Conservation (phyloP, 2,113 vertebrate genomes). For the Lampris megalopsis region DNA sequence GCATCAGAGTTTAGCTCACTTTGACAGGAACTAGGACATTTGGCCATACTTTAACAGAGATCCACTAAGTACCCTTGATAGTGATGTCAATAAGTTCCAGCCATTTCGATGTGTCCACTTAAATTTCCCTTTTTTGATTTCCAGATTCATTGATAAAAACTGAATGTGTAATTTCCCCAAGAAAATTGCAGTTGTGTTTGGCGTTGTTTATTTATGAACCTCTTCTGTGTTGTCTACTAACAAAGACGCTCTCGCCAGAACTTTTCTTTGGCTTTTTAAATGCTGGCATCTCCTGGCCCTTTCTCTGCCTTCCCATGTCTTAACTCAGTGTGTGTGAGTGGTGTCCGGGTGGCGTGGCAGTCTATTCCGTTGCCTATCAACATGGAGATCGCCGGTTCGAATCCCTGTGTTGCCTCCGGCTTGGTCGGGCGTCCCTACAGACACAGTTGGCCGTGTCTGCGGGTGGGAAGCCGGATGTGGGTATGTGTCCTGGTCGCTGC, state of each 20-base stretch:
- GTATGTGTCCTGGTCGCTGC: no score
- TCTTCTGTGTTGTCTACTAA: constrained; percentile 28
- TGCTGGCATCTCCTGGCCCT: constrained; percentile 26
- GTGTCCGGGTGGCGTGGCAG: no score
- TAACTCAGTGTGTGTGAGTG: constrained; percentile 27
- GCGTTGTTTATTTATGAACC: not conserved
- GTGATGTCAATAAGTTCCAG: not conserved
- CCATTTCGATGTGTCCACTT: not conserved
- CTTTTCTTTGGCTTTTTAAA: constrained; percentile 29
- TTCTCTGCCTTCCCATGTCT: constrained; percentile 33
- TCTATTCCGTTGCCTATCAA: no score
- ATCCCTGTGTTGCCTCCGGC: no score
- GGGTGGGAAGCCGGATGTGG: no score
- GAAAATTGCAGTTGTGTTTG: constrained; percentile 14
- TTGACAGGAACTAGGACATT: not conserved
- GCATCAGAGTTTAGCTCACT: constrained; percentile 16
- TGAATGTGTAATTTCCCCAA: constrained; percentile 7
- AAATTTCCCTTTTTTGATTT: constrained; percentile 13
- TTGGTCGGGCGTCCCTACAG: no score
- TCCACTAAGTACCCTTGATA: not conserved
- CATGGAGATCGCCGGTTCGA: no score
- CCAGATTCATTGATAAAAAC: not conserved
- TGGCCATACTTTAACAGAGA: not conserved
- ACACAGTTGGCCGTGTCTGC: no score
- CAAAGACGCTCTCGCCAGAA: constrained; percentile 38